Conservation (phyloP, 1,140 invertebrate genomes). For the Drosophila virilis region DNA sequence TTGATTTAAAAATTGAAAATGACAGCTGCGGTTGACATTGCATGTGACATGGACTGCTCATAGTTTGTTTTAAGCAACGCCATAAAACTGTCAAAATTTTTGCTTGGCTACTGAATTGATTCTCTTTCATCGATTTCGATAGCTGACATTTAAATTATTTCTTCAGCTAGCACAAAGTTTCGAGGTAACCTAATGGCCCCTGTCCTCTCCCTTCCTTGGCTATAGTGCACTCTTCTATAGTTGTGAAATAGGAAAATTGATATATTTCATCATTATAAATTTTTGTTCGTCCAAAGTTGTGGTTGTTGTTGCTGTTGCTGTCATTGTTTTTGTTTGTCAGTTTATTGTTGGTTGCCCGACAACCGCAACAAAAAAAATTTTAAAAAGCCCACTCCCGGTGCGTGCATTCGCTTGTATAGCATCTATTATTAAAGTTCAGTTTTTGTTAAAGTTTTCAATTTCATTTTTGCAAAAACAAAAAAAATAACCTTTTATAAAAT, state of each 20-base stretch:
- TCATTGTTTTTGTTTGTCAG: conserved; percentile 6
- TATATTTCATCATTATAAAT: conserved; percentile 34
- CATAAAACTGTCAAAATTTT: background rate
- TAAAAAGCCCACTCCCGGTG: background rate
- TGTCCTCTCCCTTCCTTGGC: no score
- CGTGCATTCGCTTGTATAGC: conserved; percentile 2
- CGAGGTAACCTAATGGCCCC: background rate
- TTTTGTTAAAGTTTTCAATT: conserved; percentile 36
- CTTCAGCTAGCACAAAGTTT: background rate
- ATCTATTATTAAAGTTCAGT: conserved; percentile 37
- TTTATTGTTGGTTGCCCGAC: conserved; percentile 28
- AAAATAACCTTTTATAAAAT: conserved; percentile 5
- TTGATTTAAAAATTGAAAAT: conserved; percentile 20
- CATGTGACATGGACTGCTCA: background rate
- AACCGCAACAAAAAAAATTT: conserved; percentile 17
- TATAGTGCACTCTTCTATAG: background rate
- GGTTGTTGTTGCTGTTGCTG: background rate
- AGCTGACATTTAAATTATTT: background rate
- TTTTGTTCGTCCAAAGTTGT: conserved; percentile 13
- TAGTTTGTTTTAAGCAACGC: conserved; percentile 18
- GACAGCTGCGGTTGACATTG: conserved; percentile 16
- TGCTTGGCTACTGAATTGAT: background rate
- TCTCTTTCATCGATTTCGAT: background rate
- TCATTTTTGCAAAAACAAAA: conserved; percentile 1
- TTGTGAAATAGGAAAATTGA: conserved; percentile 22